Conservation (phyloP, 1,140 invertebrate species). For the Cecropterus lyciades region DNA sequence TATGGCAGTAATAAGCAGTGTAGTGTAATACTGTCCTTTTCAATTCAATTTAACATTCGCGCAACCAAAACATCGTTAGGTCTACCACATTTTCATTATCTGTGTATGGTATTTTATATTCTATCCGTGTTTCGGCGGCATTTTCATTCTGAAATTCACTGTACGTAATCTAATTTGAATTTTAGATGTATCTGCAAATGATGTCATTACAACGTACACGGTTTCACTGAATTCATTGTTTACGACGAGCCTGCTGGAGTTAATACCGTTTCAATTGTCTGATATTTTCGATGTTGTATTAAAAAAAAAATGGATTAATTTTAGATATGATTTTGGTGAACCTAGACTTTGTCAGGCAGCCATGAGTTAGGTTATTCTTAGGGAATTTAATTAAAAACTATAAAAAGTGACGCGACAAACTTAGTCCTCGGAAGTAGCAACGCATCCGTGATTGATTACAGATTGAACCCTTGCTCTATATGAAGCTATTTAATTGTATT, state of each 20-base stretch:
- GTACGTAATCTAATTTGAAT: constrained; percentile 35
- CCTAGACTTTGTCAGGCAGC: too few species aligned
- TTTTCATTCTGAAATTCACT: constrained; percentile 32
- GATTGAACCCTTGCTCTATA: too few species aligned
- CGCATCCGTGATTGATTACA: too few species aligned
- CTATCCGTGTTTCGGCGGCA: not conserved
- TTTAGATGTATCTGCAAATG: constrained; percentile 24
- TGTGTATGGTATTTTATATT: constrained; percentile 25
- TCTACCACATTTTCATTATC: constrained; percentile 24
- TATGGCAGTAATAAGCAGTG: too few species aligned
- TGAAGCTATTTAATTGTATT: too few species aligned
- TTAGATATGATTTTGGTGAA: too few species aligned
- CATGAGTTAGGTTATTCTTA: too few species aligned
- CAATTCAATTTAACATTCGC: constrained; percentile 12
- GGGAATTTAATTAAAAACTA: too few species aligned
- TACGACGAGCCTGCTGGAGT: not conserved
- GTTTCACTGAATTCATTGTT: constrained; percentile 21
- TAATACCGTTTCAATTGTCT: constrained; percentile 2
- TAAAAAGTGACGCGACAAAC: too few species aligned
- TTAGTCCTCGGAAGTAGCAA: too few species aligned
- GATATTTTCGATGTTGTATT: not conserved
- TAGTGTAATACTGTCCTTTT: too few species aligned
- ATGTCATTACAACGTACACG: constrained; percentile 25
- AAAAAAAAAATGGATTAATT: too few species aligned
- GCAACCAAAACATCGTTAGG: constrained; percentile 17